Evolutionary conservation across 2,888 invertebrate genomes (phyloP).

Genomic region (Choristoneura rosaceana): DNA sequence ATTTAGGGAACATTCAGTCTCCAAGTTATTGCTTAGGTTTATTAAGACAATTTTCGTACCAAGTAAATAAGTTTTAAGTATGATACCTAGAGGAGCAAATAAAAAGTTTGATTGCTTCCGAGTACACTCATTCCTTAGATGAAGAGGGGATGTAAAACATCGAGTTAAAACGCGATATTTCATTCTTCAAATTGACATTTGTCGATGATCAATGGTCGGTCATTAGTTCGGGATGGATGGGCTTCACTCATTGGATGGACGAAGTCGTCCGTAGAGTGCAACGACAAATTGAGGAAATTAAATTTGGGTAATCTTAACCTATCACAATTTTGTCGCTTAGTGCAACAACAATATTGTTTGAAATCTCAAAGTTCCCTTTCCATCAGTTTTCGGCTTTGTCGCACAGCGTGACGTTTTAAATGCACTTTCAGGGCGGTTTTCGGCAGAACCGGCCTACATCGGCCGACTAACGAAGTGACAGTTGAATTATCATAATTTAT

Average conservation of each 20-base stretch:
- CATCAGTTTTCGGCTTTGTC: not conserved
- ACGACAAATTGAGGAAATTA: no score
- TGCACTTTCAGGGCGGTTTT: slow-evolving; percentile 7
- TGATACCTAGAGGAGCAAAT: not conserved
- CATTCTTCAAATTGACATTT: not conserved
- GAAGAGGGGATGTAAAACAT: not conserved
- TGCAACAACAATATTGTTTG: no score
- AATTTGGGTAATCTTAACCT: no score
- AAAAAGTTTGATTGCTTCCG: not conserved
- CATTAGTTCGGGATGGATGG: not conserved
- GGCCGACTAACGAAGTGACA: slow-evolving; percentile 43
- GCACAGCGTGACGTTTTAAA: not conserved
- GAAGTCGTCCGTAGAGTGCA: no score
- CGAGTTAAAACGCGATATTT: not conserved
- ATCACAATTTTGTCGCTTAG: no score
- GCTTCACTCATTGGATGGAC: not conserved
- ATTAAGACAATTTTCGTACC: no score
- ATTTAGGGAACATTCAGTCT: slow-evolving; percentile 9
- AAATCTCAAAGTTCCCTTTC: no score
- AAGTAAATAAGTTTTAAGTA: no score
- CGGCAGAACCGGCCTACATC: slow-evolving; percentile 33
- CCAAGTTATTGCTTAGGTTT: not conserved
- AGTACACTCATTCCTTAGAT: not conserved
- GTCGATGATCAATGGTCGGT: not conserved
- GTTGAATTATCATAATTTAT: slow-evolving; percentile 49